Conservation (phyloP, 2,113 vertebrate genomes). For the Scalopus aquaticus region DNA sequence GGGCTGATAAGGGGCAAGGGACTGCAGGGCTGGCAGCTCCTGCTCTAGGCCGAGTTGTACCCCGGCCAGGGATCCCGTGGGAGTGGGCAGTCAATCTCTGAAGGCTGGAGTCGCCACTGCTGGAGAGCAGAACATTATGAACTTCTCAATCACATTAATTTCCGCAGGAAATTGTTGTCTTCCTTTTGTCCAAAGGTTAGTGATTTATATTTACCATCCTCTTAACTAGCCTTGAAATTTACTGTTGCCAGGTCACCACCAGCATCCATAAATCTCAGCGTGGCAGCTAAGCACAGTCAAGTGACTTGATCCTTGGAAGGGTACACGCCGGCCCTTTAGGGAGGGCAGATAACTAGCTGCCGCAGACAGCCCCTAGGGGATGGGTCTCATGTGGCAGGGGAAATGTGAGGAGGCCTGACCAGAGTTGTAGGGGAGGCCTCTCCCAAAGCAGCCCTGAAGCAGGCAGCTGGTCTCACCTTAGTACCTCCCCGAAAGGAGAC, state of each 20-base stretch:
- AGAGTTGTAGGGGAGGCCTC: background rate
- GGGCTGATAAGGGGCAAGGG: background rate
- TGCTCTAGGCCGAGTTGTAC: background rate
- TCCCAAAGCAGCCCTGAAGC: background rate
- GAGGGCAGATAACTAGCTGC: background rate
- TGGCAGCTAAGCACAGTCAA: slow-evolving; percentile 60
- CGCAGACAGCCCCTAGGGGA: background rate
- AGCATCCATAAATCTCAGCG: slow-evolving; percentile 64
- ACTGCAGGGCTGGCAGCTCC: background rate
- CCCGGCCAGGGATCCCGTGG: background rate
- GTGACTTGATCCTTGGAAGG: slow-evolving; percentile 58
- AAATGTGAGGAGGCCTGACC: background rate
- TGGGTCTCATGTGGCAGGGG: background rate
- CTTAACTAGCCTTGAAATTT: slow-evolving; percentile 77
- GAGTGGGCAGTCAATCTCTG: slow-evolving; percentile 63
- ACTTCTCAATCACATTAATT: slow-evolving; percentile 81
- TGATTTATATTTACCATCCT: slow-evolving; percentile 80
- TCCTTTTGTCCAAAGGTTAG: slow-evolving; percentile 77
- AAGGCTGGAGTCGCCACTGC: slow-evolving; percentile 61
- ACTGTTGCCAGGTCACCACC: slow-evolving; percentile 70
- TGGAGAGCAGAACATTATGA: slow-evolving; percentile 71
- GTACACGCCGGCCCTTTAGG: background rate
- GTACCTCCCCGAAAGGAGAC: background rate
- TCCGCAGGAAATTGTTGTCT: slow-evolving; percentile 80
- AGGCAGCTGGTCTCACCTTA: background rate